Conservation (phyloP, 2,797 vertebrate genomes). For the Manis javanica region DNA sequence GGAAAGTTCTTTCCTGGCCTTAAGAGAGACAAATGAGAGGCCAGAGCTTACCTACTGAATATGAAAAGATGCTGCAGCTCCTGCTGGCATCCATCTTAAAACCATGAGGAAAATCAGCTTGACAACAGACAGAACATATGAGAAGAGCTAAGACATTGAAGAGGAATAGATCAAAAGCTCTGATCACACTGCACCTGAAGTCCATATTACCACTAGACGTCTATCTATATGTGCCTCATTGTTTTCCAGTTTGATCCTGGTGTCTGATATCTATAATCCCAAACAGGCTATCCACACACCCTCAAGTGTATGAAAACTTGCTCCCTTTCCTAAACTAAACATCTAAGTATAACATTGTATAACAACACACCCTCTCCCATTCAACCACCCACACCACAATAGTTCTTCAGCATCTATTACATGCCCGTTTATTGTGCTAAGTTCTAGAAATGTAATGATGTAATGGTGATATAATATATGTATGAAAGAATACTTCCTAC, state of each 20-base stretch:
- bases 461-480: not conserved
- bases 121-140: not conserved
- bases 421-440: not conserved
- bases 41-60: not conserved
- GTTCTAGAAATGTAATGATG: not conserved
- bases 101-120: not conserved
- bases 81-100: not conserved
- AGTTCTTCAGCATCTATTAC: not conserved
- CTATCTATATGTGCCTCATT: not conserved
- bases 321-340: not conserved
- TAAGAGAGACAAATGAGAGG: not conserved
- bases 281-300: not conserved
- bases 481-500: not conserved
- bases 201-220: not conserved
- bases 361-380: not conserved
- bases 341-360: not conserved
- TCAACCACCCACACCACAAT: not conserved
- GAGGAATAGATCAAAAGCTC: not conserved
- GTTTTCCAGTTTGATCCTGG: not conserved
- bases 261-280: not conserved
- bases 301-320: not conserved
- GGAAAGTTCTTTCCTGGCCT: not conserved
- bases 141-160: not conserved
- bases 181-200: not conserved
- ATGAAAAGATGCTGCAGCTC: not conserved